These are phyloP conservation scores for Plutella xylostella DNA, from an alignment of 2,888 invertebrate species.

Conservation along the genomic window DNA sequence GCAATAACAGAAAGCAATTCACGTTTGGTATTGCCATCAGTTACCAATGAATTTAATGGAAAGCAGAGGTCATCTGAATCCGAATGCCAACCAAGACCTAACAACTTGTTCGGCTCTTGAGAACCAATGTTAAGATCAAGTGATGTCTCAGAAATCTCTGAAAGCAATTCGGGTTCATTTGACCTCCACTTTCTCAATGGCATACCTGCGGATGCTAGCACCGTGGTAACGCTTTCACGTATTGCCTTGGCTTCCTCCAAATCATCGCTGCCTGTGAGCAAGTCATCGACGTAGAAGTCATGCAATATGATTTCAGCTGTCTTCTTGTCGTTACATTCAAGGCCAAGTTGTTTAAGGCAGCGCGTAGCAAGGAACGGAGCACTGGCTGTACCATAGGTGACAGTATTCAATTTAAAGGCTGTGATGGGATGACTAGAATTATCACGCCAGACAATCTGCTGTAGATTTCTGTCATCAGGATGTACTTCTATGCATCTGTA, in stretches of 20 bases:
- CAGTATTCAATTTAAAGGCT: too few relatives aligned
- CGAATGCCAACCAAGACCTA: constrained; percentile 17
- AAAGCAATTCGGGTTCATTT: constrained; percentile 11
- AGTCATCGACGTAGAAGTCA: constrained; percentile 19
- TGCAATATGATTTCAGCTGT: too few relatives aligned
- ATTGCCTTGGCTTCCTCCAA: background rate
- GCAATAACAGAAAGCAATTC: too few relatives aligned
- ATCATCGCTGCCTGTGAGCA: constrained; percentile 9
- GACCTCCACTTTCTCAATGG: constrained; percentile 5
- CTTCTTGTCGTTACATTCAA: too few relatives aligned
- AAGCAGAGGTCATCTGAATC: background rate
- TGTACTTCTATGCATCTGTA: constrained; percentile 18
- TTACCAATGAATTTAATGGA: constrained; percentile 2
- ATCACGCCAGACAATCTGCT: too few relatives aligned
- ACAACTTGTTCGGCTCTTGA: constrained; percentile 12
- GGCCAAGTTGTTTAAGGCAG: too few relatives aligned
- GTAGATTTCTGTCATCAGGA: too few relatives aligned
- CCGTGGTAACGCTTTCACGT: background rate
- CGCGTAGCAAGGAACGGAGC: too few relatives aligned
- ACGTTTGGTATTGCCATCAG: constrained; percentile 4
- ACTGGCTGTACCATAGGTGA: too few relatives aligned
- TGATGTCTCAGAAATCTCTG: constrained; percentile 2
- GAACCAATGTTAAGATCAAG: constrained; percentile 14
- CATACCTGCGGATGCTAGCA: too few relatives aligned
- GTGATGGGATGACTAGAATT: too few relatives aligned